phyloP scores from a whole-genome alignment of 2,797 vertebrate genomes.

The Sebastes glaucus region DNA sequence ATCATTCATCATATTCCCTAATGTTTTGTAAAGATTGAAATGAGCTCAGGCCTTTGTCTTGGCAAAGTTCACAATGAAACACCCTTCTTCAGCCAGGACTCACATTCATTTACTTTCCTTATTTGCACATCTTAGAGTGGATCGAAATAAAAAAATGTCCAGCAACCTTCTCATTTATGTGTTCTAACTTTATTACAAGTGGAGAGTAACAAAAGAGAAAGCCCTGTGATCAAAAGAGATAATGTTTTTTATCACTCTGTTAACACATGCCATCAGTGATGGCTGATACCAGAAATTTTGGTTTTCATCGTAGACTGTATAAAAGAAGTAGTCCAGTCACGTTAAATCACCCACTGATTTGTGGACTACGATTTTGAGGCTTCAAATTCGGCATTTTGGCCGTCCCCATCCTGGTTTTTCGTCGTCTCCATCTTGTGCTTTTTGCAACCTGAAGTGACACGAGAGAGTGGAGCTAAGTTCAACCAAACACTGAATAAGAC shows the following conservation, averaged over 20 bases:
- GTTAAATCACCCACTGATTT: too few species aligned
- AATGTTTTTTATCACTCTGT: too few species aligned
- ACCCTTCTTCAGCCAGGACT: not conserved
- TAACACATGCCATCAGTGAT: too few species aligned
- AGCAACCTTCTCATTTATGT: not conserved
- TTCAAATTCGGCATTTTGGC: too few species aligned
- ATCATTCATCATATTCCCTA: slow-evolving; percentile 16
- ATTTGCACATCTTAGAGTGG: not conserved
- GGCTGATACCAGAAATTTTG: not conserved
- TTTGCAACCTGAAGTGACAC: too few species aligned
- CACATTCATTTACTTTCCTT: not conserved
- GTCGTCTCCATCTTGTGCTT: too few species aligned
- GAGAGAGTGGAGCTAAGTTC: too few species aligned
- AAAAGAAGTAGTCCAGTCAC: too few species aligned
- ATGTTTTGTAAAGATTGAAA: slow-evolving; percentile 22
- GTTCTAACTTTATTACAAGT: not conserved
- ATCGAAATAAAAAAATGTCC: not conserved
- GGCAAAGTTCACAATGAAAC: not conserved
- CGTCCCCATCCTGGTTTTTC: too few species aligned
- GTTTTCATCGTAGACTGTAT: not conserved
- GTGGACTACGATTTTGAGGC: too few species aligned
- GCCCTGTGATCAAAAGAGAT: too few species aligned
- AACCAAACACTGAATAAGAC: too few species aligned
- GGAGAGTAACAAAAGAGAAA: not conserved
- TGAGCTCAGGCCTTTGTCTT: not conserved